Evolutionary conservation across 2,888 invertebrate genomes (phyloP), one percentile per base, ranked within the genome.

Genomic region (Pseudanteris insignis): DNA sequence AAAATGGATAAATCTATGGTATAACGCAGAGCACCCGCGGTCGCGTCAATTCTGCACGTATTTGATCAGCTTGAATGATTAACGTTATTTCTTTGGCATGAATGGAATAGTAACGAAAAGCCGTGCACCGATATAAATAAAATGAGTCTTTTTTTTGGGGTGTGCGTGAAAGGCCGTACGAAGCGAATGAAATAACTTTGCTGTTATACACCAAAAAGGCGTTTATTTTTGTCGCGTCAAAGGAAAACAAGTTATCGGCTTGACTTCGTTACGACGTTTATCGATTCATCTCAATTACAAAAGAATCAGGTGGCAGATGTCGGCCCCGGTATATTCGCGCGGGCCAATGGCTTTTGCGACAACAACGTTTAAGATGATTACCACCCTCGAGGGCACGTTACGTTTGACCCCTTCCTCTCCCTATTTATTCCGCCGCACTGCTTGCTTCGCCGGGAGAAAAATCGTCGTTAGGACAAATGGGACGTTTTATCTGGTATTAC

Each of bases 391-490:
- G 63, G 62, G 64, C 57, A 54, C 54, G 48, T 50, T 59, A 46
- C 59, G 26, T 61, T 62, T 61, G 53, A 58, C 60, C 68, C 61
- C 58, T 55, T 48, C 54, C 57, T 54, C 63, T 37, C 38, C 37
- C 32, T 24, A 36, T n/a, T n/a, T 44, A 38, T 28, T 18, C 25
- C 41, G 50, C 44, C 12, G 21, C 26, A 10, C 50, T 30, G 58
- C 30, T 63, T 44, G 28, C 58, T 33, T 40, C 7, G 26, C 44
- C 46, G 64, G 32, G 66, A 73, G 72, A 79, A 76, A 76, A 76
- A 77, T 78, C 72, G 72, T 72, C 71, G 72, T 74, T 72, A 73
- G 43, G 78, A 80, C 76, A 80, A 80, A 81, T 77, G 78, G 73
- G 70, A 72, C 69, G 74, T 73, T 80, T 79, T 80, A 78, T 80